Base-by-base conservation (phyloP, 2,888 invertebrate species). In the Hanleya hanleyi region DNA sequence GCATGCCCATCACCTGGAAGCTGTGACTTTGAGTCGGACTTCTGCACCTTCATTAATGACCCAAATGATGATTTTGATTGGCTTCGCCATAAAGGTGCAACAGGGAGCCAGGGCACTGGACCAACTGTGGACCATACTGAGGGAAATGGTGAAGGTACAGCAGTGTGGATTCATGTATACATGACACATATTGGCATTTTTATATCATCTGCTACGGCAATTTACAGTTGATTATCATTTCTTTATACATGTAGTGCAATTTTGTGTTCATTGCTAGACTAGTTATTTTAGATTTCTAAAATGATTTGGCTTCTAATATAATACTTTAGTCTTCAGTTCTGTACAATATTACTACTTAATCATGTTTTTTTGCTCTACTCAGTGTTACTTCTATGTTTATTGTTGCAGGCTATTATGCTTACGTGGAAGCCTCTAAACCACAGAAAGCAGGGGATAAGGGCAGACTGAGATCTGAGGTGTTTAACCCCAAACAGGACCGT, bases 381-480 rank as follows among this genome's bases (percentile, higher is more conserved):
- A 18, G 47, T 47, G 47, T 47, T 47, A 47, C 18, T 47, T 47
- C 47, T 15, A 47, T 12, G 47, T 18, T 37, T 51, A 26, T 35
- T 36, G 51, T 78, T 76, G 61, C 78, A 84, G 85, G 85, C 47
- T 79, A 79, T 57, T 94, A 93, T 80, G 92, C 92, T 0, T 93
- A 90, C 86, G 93, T 93, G 61, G 93, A 93, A 84, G 92, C 93
- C 0, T 90, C 92, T 7, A 92, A 91, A 78, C 93, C 93, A 0
- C 88, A 93, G 66, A 84, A 92, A 77, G 92, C 93, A 0, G 93
- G 93, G 0, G 93, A 93, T 82, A 90, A 90, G 69, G 93, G 93
- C 0, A 86, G 92, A 74, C 89, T 94, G 2, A 36, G 84, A 5
- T 85, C 85, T 70, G 81, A 83, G 1, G 80, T 83, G 9, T 29